Percentiles rank a stretch among this genome's conserved stretches.
Evolutionary conservation across 2,113 vertebrate genomes (phyloP).

Genomic region (Fulmarus glacialis): DNA sequence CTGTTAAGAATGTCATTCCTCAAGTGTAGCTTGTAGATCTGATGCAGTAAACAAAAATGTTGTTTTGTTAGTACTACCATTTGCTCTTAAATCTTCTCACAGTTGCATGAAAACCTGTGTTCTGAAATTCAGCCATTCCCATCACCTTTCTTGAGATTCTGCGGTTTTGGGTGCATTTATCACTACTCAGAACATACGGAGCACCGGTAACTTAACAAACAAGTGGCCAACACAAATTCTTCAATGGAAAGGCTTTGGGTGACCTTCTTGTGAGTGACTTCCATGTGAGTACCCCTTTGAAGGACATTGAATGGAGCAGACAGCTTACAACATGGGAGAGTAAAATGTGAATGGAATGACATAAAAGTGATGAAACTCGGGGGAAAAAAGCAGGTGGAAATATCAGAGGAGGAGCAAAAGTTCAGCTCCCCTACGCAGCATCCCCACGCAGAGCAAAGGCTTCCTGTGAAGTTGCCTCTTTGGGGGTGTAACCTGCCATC

Average conservation of each 20-base stretch:
- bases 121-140: not conserved
- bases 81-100: constrained; percentile 31
- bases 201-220: not conserved
- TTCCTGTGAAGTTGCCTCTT: constrained; percentile 48
- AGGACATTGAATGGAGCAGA: constrained; percentile 25
- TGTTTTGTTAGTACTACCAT: constrained; percentile 42
- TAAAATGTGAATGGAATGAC: constrained; percentile 44
- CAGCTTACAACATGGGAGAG: not conserved
- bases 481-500: constrained; percentile 54
- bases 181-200: not conserved
- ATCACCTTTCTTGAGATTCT: not conserved
- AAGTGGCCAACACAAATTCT: constrained; percentile 12
- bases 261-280: not conserved
- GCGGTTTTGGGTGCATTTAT: not conserved
- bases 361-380: constrained; percentile 26
- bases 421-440: constrained; percentile 9
- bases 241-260: not conserved
- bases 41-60: constrained; percentile 62
- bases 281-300: not conserved
- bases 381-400: constrained; percentile 38
- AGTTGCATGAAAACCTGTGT: constrained; percentile 22
- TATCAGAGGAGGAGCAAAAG: constrained; percentile 10
- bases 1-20: constrained; percentile 38
- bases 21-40: constrained; percentile 32
- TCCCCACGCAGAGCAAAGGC: constrained; percentile 37